phyloP scores from a whole-genome alignment of 2,888 invertebrate species.

The Erebia palarica region DNA sequence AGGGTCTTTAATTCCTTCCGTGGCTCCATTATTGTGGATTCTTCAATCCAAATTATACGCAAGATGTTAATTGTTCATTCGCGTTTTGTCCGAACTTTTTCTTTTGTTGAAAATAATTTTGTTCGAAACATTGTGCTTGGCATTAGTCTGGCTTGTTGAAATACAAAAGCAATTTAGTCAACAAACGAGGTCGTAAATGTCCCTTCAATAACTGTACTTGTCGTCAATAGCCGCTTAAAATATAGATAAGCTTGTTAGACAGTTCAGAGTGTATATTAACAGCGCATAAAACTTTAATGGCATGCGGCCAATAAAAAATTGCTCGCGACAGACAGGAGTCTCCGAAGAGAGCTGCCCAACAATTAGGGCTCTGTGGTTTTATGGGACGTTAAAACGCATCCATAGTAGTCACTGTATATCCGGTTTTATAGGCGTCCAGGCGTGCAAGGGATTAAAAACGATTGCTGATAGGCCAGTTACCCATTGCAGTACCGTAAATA shows the following conservation, averaged over 20 bases:
- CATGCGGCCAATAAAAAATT: constrained; percentile 62
- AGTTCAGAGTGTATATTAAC: constrained; percentile 46
- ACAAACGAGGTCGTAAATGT: constrained; percentile 30
- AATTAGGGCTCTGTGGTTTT: constrained; percentile 72
- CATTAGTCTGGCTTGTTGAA: background rate
- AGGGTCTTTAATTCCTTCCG: background rate
- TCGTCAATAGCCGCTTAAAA: constrained; percentile 33
- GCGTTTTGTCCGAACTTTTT: background rate
- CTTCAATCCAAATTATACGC: background rate
- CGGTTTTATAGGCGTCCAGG: constrained; percentile 50
- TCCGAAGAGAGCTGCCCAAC: constrained; percentile 53
- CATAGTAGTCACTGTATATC: constrained; percentile 65
- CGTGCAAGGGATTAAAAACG: constrained; percentile 22
- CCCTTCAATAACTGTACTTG: constrained; percentile 31
- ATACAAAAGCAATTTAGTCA: constrained; percentile 13
- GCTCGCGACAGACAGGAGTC: constrained; percentile 53
- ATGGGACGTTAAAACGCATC: constrained; percentile 67
- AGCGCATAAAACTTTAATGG: constrained; percentile 57
- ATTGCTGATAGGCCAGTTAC: constrained; percentile 2
- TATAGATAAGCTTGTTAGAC: constrained; percentile 33
- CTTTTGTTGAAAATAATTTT: constrained; percentile 3
- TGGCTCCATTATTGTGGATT: background rate
- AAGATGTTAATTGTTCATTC: background rate
- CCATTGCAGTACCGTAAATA: background rate
- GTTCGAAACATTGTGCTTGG: background rate